Conservation (phyloP, 2,113 vertebrate genomes). For the Phodopus roborovskii region DNA sequence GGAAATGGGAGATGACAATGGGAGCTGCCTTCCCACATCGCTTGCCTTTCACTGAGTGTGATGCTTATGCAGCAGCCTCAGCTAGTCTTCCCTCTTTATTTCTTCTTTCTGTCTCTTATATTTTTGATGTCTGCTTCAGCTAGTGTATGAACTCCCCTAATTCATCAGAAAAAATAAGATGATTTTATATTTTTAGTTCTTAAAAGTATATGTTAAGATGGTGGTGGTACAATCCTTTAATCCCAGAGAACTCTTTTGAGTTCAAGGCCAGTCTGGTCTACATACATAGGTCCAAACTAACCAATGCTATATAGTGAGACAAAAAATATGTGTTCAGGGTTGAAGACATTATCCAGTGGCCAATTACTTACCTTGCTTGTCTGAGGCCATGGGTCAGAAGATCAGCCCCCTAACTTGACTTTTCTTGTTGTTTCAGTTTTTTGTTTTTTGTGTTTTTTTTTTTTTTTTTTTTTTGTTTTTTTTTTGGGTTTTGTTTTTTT, state of each 20-base stretch:
- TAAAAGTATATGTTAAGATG: not conserved
- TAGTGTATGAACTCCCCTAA: not conserved
- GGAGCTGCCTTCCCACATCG: not conserved
- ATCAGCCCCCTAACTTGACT: not conserved
- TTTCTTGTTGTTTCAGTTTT: not conserved
- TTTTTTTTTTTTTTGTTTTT: not conserved
- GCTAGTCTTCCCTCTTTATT: not conserved
- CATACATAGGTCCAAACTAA: not conserved
- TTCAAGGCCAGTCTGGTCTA: not conserved
- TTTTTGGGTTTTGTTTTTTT: too few relatives aligned
- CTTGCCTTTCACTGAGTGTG: not conserved
- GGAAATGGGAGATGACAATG: slow-evolving; percentile 5
- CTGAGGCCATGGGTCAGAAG: not conserved
- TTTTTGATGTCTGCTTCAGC: not conserved
- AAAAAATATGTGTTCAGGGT: not conserved
- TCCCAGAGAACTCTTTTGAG: not conserved
- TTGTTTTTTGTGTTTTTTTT: not conserved
- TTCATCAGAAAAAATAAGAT: not conserved
- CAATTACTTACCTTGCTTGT: not conserved
- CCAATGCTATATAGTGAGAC: too few relatives aligned
- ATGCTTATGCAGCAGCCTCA: not conserved
- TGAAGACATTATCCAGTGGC: not conserved
- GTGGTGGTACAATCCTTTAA: not conserved
- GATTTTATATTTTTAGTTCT: not conserved
- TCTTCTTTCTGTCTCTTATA: not conserved